Conservation (phyloP, 2,797 vertebrate genomes). For the Anas flavirostris region DNA sequence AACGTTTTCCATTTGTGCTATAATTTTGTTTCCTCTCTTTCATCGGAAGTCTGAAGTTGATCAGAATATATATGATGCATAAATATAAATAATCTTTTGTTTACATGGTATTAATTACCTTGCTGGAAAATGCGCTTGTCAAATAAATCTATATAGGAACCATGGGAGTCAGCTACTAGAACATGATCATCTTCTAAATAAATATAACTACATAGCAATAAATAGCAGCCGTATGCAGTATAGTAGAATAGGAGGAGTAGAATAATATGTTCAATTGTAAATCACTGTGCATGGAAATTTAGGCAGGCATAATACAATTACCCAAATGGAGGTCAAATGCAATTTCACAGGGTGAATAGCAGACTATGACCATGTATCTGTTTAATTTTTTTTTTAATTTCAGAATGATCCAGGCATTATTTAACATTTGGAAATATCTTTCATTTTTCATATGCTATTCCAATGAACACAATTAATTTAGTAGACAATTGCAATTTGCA, state of each 20-base stretch:
- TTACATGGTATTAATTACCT: background rate
- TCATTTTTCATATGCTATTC: conserved; percentile 53
- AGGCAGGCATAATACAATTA: conserved; percentile 62
- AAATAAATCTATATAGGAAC: background rate
- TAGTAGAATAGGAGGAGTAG: background rate
- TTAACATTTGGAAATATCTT: conserved; percentile 45
- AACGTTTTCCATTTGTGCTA: background rate
- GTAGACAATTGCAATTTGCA: conserved; percentile 19
- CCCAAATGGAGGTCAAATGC: conserved; percentile 46
- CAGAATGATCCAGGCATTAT: conserved; percentile 29
- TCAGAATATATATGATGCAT: background rate
- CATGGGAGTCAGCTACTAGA: background rate
- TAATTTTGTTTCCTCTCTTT: background rate
- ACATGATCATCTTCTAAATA: background rate
- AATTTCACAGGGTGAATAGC: conserved; percentile 71
- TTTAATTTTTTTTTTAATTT: conserved; percentile 55
- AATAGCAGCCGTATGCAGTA: conserved; percentile 2
- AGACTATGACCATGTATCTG: conserved; percentile 44
- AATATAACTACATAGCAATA: conserved; percentile 9
- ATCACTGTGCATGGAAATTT: conserved; percentile 46
- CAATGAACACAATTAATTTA: conserved; percentile 49
- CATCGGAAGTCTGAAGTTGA: background rate
- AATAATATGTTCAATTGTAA: conserved; percentile 61
- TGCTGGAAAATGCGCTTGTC: background rate
- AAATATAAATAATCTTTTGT: background rate